Conservation (phyloP, 2,888 invertebrate genomes). For the Tryphoninae sp. region DNA sequence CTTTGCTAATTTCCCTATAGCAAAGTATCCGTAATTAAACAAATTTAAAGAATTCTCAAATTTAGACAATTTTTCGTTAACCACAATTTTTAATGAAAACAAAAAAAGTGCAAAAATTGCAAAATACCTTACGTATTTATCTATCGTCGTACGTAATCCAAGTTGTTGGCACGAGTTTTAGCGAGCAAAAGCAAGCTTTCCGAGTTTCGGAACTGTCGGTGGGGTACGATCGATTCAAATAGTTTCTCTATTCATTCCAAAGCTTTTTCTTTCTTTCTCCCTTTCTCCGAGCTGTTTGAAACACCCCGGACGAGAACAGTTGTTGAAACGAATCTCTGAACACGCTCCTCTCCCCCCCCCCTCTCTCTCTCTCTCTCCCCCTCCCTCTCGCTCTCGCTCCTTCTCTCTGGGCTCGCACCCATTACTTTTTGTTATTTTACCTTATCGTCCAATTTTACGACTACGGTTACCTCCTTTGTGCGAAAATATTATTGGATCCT, state of each 20-base stretch:
- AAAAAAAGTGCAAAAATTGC: no score
- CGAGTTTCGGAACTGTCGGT: conserved; percentile 3
- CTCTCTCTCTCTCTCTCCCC: background rate
- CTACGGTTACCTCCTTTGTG: background rate
- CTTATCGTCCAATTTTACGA: background rate
- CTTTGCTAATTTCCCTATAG: no score
- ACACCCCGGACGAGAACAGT: conserved; percentile 27
- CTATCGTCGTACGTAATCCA: conserved; percentile 21
- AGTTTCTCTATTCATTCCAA: conserved; percentile 13
- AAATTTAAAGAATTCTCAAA: no score
- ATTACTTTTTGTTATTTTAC: background rate
- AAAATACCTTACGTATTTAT: background rate
- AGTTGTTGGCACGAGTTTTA: conserved; percentile 11
- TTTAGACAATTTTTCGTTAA: no score
- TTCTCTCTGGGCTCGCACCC: background rate
- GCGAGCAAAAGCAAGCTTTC: conserved; percentile 1
- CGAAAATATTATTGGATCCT: background rate
- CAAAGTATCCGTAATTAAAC: no score
- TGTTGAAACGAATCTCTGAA: conserved; percentile 22
- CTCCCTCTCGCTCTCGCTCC: background rate
- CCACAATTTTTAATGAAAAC: no score
- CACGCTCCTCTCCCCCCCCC: background rate
- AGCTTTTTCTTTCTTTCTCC: conserved; percentile 4
- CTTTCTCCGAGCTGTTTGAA: conserved; percentile 10
- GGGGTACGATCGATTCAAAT: conserved; percentile 38